Base-by-base conservation (phyloP, 2,113 vertebrate species). In the Megatriorchis doriae region DNA sequence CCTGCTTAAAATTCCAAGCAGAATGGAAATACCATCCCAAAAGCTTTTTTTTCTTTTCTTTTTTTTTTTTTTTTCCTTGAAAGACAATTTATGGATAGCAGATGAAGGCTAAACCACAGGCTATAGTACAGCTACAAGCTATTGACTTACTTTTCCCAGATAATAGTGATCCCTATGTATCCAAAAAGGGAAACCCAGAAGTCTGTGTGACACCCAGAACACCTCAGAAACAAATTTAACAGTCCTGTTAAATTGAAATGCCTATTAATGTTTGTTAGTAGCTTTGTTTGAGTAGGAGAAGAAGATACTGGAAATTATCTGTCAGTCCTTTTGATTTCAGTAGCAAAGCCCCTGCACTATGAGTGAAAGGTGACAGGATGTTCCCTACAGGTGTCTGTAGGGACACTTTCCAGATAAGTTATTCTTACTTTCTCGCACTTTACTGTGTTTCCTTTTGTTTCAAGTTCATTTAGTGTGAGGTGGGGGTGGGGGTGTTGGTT, bases 401-500 rank as follows among this genome's bases (percentile, higher is more conserved):
- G 29, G n/a, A n/a, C 29, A 38, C 4, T 31, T 67, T 43, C 7
- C 52, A 43, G 3, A 13, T 8, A 36, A 3, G 12, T n/a, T 1
- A 38, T 77, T 73, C 10, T 40, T 45, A 38, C 16, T 87, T 68
- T 84, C 5, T 12, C 8, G 34, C 2, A 7, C 2, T 72, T 65
- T 61, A 20, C 6, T 52, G 9, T 6, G 4, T 18, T 80, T 61
- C 10, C 3, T 81, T 73, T 59, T 3, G 1, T 52, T 81, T 81
- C 19, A 59, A 47, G 4, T 45, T 59, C n/a, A 38, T n/a, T 61
- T 50, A 6, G 1, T 32, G 10, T 7, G 9, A 36, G 3, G 3
- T 4, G 5, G 6, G 21, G 9, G 6, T 56, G 23, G 3, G 4
- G 3, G 8, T 1, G 1, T 11, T 77, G 25, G 6, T 27, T 61